Evolutionary conservation across 2,113 vertebrate genomes (phyloP), one percentile per base, ranked within the genome.

Genomic region (Cacatua alba): DNA sequence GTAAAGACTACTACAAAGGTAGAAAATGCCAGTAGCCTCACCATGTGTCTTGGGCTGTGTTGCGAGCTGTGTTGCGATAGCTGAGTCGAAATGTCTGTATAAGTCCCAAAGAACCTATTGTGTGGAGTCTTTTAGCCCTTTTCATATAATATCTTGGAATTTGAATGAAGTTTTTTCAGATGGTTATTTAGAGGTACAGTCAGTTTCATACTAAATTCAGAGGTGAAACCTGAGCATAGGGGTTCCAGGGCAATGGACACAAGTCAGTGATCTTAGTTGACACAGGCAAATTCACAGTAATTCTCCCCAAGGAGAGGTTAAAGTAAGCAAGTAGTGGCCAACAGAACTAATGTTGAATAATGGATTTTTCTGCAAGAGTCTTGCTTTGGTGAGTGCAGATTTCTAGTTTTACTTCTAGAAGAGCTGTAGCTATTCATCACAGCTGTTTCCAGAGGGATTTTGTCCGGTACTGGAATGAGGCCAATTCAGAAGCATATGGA

Each of bases 41-140:
- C 15, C 3, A 0, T 1, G 1, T 23, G 14, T 69, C 19, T 57
- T 82, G 41, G 26, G 21, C n/a, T 83, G 1, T 62, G 21, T 31
- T 33, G 17, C 0, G 0, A 64, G 48, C 7, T 59, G 39, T 41
- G 39, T 41, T 41, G 39, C 5, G 39, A 33, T 17, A 88, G 1
- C 25, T 64, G 31, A 39, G 9, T 15, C 78, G 26, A 43, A 65
- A 19, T 43, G 31, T 48, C 55, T 7, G 0, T 60, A 0, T 44
- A 29, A 48, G 33, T 75, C 65, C 70, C 19, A 20, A 68, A 26
- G 12, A 71, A 31, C 10, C 0, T 1, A 18, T 71, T 60, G 39
- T 20, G 11, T 37, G 44, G 26, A 8, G 7, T 79, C 2, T 24
- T 72, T 60, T 11, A 74, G 11, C 5, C 1, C 5, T 64, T 82